Evolutionary conservation across 2,888 invertebrate genomes (phyloP).

Genomic region (Tuta absoluta): DNA sequence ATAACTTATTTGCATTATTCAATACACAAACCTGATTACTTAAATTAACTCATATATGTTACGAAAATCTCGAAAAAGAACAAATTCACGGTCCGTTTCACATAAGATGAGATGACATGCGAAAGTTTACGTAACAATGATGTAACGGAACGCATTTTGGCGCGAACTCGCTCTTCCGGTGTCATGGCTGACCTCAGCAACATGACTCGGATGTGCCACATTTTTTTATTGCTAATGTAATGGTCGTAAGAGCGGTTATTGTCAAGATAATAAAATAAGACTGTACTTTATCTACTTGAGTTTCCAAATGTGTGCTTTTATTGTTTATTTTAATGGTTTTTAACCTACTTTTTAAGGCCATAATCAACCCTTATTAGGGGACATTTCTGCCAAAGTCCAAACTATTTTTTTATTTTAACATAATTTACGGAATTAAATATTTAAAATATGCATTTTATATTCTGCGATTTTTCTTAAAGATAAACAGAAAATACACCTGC

Average conservation of each 20-base stretch:
- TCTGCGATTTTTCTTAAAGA: no score
- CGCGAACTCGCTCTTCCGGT: conserved; percentile 39
- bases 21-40: no score
- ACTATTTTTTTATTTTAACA: no score
- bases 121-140: conserved; percentile 39
- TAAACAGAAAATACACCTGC: neutral
- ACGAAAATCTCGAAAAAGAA: neutral
- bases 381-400: no score
- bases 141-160: conserved; percentile 39
- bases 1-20: no score
- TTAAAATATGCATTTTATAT: no score
- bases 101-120: conserved; percentile 34
- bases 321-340: neutral
- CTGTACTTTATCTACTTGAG: neutral
- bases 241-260: neutral
- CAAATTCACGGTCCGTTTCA: conserved; percentile 4
- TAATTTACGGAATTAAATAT: no score
- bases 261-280: neutral
- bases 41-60: no score
- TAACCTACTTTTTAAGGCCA: neutral
- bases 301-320: neutral
- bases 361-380: no score
- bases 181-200: conserved; percentile 20
- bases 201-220: neutral
- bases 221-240: neutral